These are phyloP conservation scores for Myoxocephalus aenaeus DNA, from an alignment of 2,797 vertebrate genomes.

Conservation along the genomic window DNA sequence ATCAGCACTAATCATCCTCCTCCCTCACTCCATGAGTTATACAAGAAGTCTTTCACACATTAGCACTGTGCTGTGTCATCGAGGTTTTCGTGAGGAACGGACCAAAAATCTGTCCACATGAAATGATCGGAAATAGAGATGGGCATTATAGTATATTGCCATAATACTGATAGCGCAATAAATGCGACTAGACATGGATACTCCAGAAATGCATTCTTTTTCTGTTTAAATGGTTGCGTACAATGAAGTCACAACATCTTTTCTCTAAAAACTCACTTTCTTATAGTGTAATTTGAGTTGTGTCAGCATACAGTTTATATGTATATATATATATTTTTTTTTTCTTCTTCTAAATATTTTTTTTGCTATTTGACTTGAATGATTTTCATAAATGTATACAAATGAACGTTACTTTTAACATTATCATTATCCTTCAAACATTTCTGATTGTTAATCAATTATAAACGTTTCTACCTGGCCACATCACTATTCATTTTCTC, in stretches of 20 bases:
- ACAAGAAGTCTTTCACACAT: slow-evolving; percentile 70
- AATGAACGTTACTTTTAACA: neutral
- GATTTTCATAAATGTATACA: slow-evolving; percentile 4
- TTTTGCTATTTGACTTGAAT: neutral
- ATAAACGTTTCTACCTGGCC: neutral
- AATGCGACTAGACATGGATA: neutral
- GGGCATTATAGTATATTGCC: neutral
- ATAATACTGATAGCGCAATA: neutral
- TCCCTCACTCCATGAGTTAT: slow-evolving; percentile 59
- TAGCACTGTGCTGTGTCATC: slow-evolving; percentile 50
- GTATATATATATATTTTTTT: neutral
- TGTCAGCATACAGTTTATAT: neutral
- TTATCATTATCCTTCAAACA: neutral
- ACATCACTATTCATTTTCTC: neutral
- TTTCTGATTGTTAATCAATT: neutral
- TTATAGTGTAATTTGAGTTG: neutral
- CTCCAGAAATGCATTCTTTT: neutral
- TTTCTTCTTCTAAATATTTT: neutral
- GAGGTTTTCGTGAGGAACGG: slow-evolving; percentile 27
- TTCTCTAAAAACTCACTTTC: neutral
- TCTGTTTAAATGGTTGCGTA: neutral
- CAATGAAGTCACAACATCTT: neutral
- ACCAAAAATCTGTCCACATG: slow-evolving; percentile 1
- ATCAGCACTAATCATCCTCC: slow-evolving; percentile 70
- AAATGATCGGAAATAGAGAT: slow-evolving; percentile 18